Evolutionary conservation across 2,797 vertebrate species (phyloP), one percentile per base, ranked within the genome.

Genomic region (Rhynchonycteris naso): DNA sequence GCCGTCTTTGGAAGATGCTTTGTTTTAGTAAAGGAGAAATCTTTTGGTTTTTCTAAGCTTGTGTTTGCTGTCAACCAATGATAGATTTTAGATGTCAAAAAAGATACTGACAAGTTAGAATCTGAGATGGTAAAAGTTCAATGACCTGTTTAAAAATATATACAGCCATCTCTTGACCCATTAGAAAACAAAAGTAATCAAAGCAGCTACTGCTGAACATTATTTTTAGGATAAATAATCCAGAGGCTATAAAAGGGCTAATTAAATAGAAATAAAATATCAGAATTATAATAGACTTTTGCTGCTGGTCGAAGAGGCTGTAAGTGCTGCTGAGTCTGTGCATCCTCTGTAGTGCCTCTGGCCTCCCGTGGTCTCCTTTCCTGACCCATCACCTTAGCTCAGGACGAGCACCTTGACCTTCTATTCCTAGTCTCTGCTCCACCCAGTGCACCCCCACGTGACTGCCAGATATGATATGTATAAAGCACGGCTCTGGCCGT

Each of bases 111-210:
- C 43, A 80, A 61, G 68, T 50, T 75, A 28, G 50, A 84, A 89
- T 74, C 89, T 78, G 66, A 94, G 61, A 80, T 76, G 38, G 52
- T 82, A 79, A 81, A 79, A 74, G 6, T 50, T 83, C 90, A 68
- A 71, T 72, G 65, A 91, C 52, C 58, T 83, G 24, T 71, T 94
- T 88, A 69, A 52, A 93, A 13, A 84, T 93, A 90, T 58, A 50
- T 2, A 74, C 14, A 74, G 28, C 38, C 66, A 71, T 87, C 52
- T 83, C 50, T 90, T 75, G 71, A 75, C 52, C 19, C 88, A 87
- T 87, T 91, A 66, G 33, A 84, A 86, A 80, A 58, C 66, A 91
- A 94, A 95, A 95, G 61, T 61, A 87, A 92, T 93, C 83, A 89
- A 84, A 89, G 66, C 43, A 87, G 74, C 71, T 80, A 63, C 56